Conservation (phyloP, 92 coral and sea anemone genomes). For the Parazoanthus swiftii region DNA sequence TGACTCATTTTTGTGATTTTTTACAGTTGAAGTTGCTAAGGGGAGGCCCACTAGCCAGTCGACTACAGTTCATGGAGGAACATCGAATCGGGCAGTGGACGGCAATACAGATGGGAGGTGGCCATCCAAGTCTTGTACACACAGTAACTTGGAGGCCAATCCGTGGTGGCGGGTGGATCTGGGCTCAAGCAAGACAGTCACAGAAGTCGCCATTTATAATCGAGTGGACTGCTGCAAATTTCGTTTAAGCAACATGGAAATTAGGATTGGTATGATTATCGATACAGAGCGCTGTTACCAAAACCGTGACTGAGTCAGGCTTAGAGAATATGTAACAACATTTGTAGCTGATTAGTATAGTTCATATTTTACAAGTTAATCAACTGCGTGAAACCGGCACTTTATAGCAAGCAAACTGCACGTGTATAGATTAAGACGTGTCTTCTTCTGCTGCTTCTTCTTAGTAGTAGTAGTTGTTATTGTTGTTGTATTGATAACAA, state of each 20-base stretch:
- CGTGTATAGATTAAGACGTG: too few species aligned
- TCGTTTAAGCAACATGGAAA: conserved; percentile 7
- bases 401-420: too few species aligned
- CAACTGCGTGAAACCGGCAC: too few species aligned
- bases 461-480: too few species aligned
- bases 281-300: neutral
- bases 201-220: neutral
- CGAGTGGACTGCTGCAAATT: conserved; percentile 8
- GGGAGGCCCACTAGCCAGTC: neutral
- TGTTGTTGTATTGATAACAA: too few species aligned
- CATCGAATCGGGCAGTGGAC: neutral
- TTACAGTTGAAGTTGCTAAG: neutral
- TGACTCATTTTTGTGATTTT: neutral
- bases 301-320: neutral
- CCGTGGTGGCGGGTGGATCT: conserved; percentile 33
- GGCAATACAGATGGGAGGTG: conserved; percentile 19
- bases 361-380: too few species aligned
- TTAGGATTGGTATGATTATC: neutral
- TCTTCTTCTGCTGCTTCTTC: too few species aligned
- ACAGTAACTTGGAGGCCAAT: neutral
- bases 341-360: too few species aligned
- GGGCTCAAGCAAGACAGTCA: neutral
- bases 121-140: neutral
- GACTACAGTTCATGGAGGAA: neutral
- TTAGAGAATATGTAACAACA: too few species aligned